These are phyloP conservation scores for Lepidochrysops patricia DNA, from an alignment of 2,888 invertebrate genomes.

Conservation along the genomic window DNA sequence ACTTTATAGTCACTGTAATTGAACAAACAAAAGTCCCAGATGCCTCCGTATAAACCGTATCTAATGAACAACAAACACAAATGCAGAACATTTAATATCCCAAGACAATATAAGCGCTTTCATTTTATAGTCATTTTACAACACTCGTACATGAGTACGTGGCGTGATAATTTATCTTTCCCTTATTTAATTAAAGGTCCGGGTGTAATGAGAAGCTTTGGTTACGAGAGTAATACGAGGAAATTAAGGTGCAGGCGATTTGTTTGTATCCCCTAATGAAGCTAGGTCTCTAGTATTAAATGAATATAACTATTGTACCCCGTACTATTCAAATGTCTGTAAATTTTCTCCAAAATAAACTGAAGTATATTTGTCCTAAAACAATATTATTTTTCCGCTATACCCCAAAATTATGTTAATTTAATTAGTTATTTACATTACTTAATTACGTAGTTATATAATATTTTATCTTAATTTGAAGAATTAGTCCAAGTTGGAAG, in stretches of 20 bases:
- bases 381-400: neutral
- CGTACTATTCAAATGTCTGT: neutral
- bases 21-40: neutral
- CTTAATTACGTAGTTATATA: too few species aligned
- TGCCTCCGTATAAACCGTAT: neutral
- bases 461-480: too few species aligned
- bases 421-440: neutral
- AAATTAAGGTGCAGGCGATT: conserved; percentile 29
- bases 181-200: conserved; percentile 58
- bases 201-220: conserved; percentile 37
- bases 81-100: conserved; percentile 8
- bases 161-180: conserved; percentile 44
- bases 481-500: too few species aligned
- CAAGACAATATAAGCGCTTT: conserved; percentile 19
- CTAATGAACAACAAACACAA: conserved; percentile 10
- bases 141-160: conserved; percentile 18
- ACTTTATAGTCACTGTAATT: too few species aligned
- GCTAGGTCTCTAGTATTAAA: neutral
- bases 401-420: neutral
- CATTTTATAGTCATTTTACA: conserved; percentile 21
- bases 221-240: conserved; percentile 26
- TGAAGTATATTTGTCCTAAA: neutral
- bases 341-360: neutral
- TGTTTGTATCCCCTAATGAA: conserved; percentile 15
- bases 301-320: neutral